Percentiles rank a stretch among this genome's conserved stretches.
Conservation (phyloP, 2,113 vertebrate species). For the Lasiurus borealis region DNA sequence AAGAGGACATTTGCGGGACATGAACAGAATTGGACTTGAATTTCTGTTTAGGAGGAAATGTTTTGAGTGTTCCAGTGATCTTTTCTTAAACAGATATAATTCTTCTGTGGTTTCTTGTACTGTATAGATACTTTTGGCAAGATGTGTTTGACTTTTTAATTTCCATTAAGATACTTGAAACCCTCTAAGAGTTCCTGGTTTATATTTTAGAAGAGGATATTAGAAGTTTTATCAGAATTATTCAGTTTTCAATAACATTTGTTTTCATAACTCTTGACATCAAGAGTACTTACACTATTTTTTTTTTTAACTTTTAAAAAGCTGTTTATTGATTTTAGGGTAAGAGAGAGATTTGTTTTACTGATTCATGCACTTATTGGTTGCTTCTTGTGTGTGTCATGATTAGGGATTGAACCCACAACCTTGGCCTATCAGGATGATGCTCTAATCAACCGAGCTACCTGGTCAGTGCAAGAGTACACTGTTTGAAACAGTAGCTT, state of each 20-base stretch:
- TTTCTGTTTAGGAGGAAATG: not conserved
- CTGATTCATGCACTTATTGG: too few species aligned
- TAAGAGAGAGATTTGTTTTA: too few species aligned
- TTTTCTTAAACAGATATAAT: not conserved
- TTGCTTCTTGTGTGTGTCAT: too few species aligned
- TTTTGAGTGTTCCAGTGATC: conserved; percentile 20
- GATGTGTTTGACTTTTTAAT: conserved; percentile 10
- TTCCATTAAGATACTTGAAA: not conserved
- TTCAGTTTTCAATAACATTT: not conserved
- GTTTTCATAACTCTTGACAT: not conserved
- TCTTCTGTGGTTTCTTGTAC: conserved; percentile 11
- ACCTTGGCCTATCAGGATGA: too few species aligned
- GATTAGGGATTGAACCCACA: too few species aligned
- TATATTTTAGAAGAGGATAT: conserved; percentile 37
- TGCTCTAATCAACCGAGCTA: too few species aligned
- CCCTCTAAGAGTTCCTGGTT: not conserved
- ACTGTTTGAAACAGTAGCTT: not conserved
- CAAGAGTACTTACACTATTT: not conserved
- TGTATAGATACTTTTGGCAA: not conserved
- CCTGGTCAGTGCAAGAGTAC: not conserved
- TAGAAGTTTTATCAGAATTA: not conserved
- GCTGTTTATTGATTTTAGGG: too few species aligned
- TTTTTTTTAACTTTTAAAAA: too few species aligned
- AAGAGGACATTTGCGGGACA: not conserved
- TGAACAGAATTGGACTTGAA: conserved; percentile 5